A percentile compares a stretch with the other conserved stretches of the same genome.
These are phyloP conservation scores for Lacerta bilineata DNA, from an alignment of 2,797 vertebrate genomes.

Conservation along the genomic window DNA sequence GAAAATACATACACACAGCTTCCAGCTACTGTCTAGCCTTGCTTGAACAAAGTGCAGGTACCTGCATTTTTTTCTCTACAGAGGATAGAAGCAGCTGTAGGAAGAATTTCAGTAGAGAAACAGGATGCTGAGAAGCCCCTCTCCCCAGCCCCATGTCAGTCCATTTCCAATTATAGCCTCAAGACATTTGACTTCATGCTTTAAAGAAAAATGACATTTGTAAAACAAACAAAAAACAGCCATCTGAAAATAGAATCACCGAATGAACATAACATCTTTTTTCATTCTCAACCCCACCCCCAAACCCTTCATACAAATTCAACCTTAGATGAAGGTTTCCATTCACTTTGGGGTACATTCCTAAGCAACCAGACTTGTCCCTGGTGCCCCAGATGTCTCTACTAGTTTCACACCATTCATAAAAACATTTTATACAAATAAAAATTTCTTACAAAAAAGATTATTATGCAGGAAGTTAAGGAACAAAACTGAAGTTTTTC, in stretches of 20 bases:
- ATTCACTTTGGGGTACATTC: neutral
- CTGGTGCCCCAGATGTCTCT: neutral
- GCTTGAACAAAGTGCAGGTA: neutral
- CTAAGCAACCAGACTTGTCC: neutral
- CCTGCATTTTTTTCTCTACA: neutral
- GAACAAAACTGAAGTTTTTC: neutral
- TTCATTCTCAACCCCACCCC: conserved; percentile 2
- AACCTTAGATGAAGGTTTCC: neutral
- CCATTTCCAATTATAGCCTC: neutral
- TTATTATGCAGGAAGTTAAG: neutral
- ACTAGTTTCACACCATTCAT: neutral
- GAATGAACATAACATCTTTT: neutral
- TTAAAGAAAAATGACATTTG: neutral
- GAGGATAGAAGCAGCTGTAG: neutral
- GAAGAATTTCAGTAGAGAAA: neutral
- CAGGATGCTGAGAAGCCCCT: neutral
- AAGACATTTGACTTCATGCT: neutral
- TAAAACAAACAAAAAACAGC: too few species aligned
- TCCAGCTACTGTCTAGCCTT: neutral
- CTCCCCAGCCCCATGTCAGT: neutral
- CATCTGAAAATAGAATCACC: neutral
- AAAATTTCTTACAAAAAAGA: neutral
- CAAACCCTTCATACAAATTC: conserved; percentile 38
- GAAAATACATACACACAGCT: neutral
- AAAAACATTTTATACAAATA: conserved; percentile 46